A percentile compares a stretch with the other conserved stretches of the same genome.
Conservation (phyloP, 2,888 invertebrate genomes). For the Epirrhoe tristata region DNA sequence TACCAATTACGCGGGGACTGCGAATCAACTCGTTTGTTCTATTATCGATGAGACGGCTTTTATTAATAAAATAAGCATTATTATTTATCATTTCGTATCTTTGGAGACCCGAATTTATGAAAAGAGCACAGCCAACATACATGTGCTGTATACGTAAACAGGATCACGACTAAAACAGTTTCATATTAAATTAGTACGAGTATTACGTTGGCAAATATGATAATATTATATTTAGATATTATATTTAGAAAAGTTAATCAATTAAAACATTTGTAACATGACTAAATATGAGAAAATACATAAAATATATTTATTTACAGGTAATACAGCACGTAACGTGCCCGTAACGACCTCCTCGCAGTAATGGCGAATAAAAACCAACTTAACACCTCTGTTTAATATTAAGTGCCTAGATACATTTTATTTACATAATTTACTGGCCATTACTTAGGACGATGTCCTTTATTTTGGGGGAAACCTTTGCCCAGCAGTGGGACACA, state of each 20-base stretch:
- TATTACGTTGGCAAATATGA: too few relatives aligned
- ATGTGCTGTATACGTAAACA: too few relatives aligned
- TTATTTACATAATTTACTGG: conserved; percentile 19
- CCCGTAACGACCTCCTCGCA: conserved; percentile 33
- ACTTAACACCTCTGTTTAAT: conserved; percentile 42
- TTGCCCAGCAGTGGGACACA: too few relatives aligned
- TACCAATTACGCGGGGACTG: conserved; percentile 52
- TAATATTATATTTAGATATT: too few relatives aligned
- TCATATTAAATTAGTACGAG: too few relatives aligned
- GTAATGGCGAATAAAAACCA: conserved; percentile 44
- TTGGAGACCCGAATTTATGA: too few relatives aligned
- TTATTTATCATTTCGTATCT: neutral
- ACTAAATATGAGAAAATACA: neutral
- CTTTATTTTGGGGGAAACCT: neutral
- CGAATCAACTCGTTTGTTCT: conserved; percentile 10
- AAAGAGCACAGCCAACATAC: too few relatives aligned
- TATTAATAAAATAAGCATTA: neutral
- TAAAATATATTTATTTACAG: conserved; percentile 9
- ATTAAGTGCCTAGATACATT: conserved; percentile 36
- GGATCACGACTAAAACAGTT: too few relatives aligned
- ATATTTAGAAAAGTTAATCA: too few relatives aligned
- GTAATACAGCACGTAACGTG: conserved; percentile 33
- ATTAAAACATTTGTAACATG: too few relatives aligned
- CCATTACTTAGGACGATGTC: neutral
- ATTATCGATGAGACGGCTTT: neutral